Percentiles rank a stretch among this genome's conserved stretches.
Conservation (phyloP, 1,140 invertebrate species). For the Brachionus paranguensis region DNA sequence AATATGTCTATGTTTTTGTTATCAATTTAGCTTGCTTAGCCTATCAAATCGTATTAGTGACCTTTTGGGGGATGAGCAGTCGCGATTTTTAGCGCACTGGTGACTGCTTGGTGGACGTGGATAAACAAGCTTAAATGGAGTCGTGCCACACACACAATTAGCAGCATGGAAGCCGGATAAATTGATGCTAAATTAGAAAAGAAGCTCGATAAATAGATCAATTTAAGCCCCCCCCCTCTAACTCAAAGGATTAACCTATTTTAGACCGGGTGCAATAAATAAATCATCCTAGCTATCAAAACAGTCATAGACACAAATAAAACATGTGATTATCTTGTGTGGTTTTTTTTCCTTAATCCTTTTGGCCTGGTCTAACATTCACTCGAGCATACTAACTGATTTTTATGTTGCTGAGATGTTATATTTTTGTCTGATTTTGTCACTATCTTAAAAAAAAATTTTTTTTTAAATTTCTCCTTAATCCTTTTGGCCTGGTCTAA, state of each 20-base stretch:
- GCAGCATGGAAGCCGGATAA: background rate
- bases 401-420: background rate
- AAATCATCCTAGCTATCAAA: background rate
- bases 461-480: background rate
- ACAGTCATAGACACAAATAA: background rate
- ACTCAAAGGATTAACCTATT: background rate
- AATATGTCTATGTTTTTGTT: conserved; percentile 21
- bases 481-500: background rate
- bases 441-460: background rate
- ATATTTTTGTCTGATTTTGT: background rate
- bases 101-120: background rate
- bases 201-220: background rate
- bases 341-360: background rate
- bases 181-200: background rate
- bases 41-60: background rate
- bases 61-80: background rate
- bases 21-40: background rate
- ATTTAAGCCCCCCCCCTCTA: too few relatives aligned
- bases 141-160: background rate
- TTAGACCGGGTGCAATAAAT: background rate
- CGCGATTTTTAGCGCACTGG: background rate
- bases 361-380: background rate
- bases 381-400: background rate
- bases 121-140: too few relatives aligned
- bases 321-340: background rate